A percentile compares a stretch with the other conserved stretches of the same genome.
Conservation (phyloP, 2,797 vertebrate species). For the Oreortyx pictus region DNA sequence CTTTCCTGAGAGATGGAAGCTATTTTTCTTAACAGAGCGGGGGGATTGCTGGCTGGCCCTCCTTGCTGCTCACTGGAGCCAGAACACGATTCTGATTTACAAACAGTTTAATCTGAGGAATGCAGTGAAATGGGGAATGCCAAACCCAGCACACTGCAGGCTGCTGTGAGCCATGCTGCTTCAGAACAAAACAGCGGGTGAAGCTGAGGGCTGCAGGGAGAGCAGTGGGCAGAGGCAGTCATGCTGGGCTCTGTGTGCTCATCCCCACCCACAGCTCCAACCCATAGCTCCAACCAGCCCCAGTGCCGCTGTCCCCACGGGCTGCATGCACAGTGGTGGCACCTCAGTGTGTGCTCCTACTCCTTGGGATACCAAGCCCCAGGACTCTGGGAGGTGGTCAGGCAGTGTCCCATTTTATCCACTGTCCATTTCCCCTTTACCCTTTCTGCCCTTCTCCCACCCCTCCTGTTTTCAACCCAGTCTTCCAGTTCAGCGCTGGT, state of each 20-base stretch:
- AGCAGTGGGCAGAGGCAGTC: neutral
- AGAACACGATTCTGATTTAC: slow-evolving; percentile 47
- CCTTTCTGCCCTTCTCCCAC: neutral
- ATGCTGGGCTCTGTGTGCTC: rapidly evolving
- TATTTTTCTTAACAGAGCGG: neutral
- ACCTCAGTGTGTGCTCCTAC: rapidly evolving
- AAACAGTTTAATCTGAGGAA: slow-evolving; percentile 57
- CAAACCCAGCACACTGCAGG: rapidly evolving
- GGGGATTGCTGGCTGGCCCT: neutral
- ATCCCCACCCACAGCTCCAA: neutral
- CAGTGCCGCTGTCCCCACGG: rapidly evolving
- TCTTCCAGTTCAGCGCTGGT: neutral
- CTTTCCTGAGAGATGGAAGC: neutral
- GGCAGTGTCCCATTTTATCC: neutral
- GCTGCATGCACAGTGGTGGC: neutral
- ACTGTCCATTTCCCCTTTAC: neutral
- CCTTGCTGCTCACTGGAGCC: neutral
- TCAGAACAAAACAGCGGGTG: rapidly evolving
- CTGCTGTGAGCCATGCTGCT: neutral
- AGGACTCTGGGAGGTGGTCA: rapidly evolving
- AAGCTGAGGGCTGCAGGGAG: neutral
- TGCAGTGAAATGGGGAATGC: neutral
- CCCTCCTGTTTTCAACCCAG: neutral
- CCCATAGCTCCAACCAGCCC: neutral
- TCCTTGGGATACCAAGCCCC: neutral